Evolutionary conservation across 2,797 vertebrate genomes (phyloP).

Genomic region (Adelosebastes latens): DNA sequence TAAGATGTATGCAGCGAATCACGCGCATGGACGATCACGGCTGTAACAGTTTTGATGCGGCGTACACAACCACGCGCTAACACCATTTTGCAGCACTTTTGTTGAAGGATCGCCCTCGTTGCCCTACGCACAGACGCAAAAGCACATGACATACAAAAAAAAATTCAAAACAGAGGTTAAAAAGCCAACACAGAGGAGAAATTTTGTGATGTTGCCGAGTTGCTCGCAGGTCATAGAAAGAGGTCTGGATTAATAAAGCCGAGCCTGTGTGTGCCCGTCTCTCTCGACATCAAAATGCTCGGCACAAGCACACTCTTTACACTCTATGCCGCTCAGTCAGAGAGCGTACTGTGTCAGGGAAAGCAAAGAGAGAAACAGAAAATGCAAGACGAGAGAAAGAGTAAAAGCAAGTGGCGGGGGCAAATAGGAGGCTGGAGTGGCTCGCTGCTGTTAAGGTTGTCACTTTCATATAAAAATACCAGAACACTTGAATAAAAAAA

Average conservation of each 20-base stretch:
- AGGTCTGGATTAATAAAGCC: slow-evolving; percentile 71
- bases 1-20: slow-evolving; percentile 74
- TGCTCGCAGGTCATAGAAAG: slow-evolving; percentile 53
- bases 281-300: slow-evolving; percentile 73
- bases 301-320: slow-evolving; percentile 61
- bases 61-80: slow-evolving; percentile 5
- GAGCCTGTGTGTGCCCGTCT: slow-evolving; percentile 61
- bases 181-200: slow-evolving; percentile 4
- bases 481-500: slow-evolving; percentile 39
- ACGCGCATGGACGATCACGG: slow-evolving; percentile 51
- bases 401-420: slow-evolving; percentile 48
- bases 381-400: slow-evolving; percentile 28
- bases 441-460: slow-evolving; percentile 27
- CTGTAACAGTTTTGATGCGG: slow-evolving; percentile 42
- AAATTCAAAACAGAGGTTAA: slow-evolving; percentile 17
- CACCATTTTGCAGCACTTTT: slow-evolving; percentile 34
- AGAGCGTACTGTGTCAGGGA: slow-evolving; percentile 63
- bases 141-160: not conserved
- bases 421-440: slow-evolving; percentile 37
- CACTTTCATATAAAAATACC: slow-evolving; percentile 40
- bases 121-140: not conserved
- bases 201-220: slow-evolving; percentile 15
- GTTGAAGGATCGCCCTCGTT: slow-evolving; percentile 28
- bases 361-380: slow-evolving; percentile 29
- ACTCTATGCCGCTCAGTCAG: slow-evolving; percentile 61